Evolutionary conservation across 2,888 invertebrate genomes (phyloP), one percentile per base, ranked within the genome.

Genomic region (Achlya flavicornis): DNA sequence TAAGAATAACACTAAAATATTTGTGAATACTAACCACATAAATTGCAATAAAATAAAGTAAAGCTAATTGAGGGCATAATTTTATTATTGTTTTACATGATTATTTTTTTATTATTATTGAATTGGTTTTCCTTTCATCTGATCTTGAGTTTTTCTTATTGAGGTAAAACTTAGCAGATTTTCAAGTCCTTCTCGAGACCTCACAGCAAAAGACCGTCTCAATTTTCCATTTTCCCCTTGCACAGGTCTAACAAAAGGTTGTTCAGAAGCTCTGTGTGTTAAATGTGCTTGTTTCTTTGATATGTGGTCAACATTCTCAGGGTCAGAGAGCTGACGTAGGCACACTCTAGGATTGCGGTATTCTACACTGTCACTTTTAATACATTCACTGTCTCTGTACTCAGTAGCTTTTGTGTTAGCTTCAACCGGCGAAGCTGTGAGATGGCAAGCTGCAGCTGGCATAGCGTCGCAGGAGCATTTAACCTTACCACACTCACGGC

Each of bases 401-500:
- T 75, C 73, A 63, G 60, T 43, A 68, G 71, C 65, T 62, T 68
- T 79, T 57, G 68, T 16, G 61, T 63, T 65, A 68, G 66, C 64
- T 67, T 75, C 77, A 66, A 72, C 69, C 64, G 75, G 62, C 48
- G 77, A 65, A 61, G 74, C 63, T 66, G 78, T 66, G 53, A 79
- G 75, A 7, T 69, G 77, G 66, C 72, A 75, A 71, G 77, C 71
- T 48, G 76, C 79, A 48, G 78, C 71, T 46, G 84, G 66, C 62
- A 73, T 73, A 63, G 72, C 82, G 57, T 89, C 88, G 88, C 96
- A 96, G 88, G 93, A 90, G 88, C 96, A 96, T 91, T 95, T 95
- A 89, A 96, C 94, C 89, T 94, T 95, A 93, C 95, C 95, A 95
- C 96, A 96, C 83, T 95, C 95, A 90, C 95, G 95, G 95, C 96